Conservation (phyloP, 1,140 invertebrate genomes). For the Caenorhabditis briggsae region DNA sequence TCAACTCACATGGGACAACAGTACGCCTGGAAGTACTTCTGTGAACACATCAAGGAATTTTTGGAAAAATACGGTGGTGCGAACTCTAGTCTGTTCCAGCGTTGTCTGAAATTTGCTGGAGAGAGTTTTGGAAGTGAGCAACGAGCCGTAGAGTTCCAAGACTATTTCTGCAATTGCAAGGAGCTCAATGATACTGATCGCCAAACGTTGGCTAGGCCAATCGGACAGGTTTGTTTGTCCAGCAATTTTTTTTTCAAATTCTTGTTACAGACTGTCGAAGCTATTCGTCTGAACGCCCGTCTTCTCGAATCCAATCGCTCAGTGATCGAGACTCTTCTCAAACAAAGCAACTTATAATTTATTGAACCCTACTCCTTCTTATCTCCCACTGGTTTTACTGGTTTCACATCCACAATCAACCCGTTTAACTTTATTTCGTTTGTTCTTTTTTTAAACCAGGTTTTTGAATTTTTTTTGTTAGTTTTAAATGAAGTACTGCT, state of each 20-base stretch:
- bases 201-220: constrained; percentile 29
- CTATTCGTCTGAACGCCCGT: constrained; percentile 65
- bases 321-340: constrained; percentile 58
- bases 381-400: neutral
- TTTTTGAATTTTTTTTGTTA: neutral
- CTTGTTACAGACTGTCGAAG: constrained; percentile 66
- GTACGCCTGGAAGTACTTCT: constrained; percentile 90
- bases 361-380: neutral
- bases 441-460: neutral
- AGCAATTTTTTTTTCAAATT: neutral
- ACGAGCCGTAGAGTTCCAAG: constrained; percentile 66
- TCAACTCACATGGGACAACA: constrained; percentile 83
- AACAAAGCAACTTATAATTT: constrained; percentile 7
- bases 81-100: constrained; percentile 73
- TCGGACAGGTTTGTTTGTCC: neutral
- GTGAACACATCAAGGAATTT: constrained; percentile 86
- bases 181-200: neutral
- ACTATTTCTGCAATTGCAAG: constrained; percentile 45
- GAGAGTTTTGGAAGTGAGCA: constrained; percentile 61
- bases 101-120: constrained; percentile 64
- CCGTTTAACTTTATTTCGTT: neutral
- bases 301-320: constrained; percentile 59
- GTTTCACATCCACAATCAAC: neutral
- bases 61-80: constrained; percentile 70
- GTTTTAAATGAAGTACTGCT: constrained; percentile 22